Conservation (phyloP, 2,888 invertebrate species). For the Cotesia congregata region DNA sequence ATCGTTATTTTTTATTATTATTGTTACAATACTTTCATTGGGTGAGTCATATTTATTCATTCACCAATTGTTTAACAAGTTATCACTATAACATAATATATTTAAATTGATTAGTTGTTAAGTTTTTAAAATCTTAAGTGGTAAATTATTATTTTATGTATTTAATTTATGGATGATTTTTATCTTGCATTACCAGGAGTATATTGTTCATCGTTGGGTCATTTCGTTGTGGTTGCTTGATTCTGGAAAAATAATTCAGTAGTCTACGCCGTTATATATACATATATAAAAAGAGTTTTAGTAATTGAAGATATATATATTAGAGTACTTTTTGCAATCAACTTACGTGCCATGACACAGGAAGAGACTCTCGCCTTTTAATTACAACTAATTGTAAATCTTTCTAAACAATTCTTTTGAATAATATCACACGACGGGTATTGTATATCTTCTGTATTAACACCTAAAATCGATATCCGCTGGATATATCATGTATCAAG, state of each 20-base stretch:
- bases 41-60: slow-evolving; percentile 14
- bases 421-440: neutral
- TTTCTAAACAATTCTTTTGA: slow-evolving; percentile 6
- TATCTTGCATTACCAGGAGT: neutral
- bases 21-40: slow-evolving; percentile 2
- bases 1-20: neutral
- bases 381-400: slow-evolving; percentile 4
- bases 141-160: neutral
- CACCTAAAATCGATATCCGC: neutral
- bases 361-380: slow-evolving; percentile 11
- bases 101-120: neutral
- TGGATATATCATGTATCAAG: slow-evolving; percentile 3
- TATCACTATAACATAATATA: neutral
- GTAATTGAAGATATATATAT: slow-evolving; percentile 37
- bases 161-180: slow-evolving; percentile 5
- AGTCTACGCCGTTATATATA: slow-evolving; percentile 36
- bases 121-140: neutral
- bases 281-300: neutral
- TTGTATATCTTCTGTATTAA: neutral
- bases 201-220: slow-evolving; percentile 19
- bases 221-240: slow-evolving; percentile 29
- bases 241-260: slow-evolving; percentile 18
- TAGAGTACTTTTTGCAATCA: slow-evolving; percentile 34
- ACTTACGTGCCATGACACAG: slow-evolving; percentile 26
- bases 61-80: neutral